Conservation (phyloP, 2,797 vertebrate genomes). For the Sebastes steindachneri region DNA sequence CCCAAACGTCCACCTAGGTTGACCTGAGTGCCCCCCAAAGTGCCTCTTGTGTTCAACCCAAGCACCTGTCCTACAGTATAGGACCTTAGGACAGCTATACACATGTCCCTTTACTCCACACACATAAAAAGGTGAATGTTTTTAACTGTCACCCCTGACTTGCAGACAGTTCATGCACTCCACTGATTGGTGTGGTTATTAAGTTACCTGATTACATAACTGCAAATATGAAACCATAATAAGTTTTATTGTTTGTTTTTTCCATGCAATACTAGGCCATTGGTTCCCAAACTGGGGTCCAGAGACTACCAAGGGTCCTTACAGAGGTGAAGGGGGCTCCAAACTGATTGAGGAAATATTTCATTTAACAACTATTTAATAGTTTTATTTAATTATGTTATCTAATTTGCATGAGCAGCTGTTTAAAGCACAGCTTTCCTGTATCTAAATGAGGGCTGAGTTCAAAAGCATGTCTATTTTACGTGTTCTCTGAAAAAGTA, state of each 20-base stretch:
- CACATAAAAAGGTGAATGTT: not conserved
- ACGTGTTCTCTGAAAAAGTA: not conserved
- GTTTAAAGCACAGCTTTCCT: not conserved
- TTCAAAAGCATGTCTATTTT: too few species aligned
- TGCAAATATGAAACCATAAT: not conserved
- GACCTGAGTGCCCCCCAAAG: not conserved
- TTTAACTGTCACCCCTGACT: constrained; percentile 11
- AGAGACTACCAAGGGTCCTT: not conserved
- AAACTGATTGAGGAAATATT: not conserved
- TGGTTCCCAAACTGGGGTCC: not conserved
- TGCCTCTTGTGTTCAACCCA: not conserved
- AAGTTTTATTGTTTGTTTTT: not conserved
- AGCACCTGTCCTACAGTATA: not conserved
- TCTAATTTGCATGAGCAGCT: not conserved
- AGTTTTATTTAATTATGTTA: not conserved
- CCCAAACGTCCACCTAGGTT: not conserved
- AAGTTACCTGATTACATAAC: constrained; percentile 20
- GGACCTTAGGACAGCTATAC: not conserved
- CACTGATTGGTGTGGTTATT: constrained; percentile 12
- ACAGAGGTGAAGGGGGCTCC: not conserved
- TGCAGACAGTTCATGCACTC: not conserved
- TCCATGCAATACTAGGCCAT: not conserved
- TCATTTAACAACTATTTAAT: not conserved
- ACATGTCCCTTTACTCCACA: not conserved
- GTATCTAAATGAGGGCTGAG: not conserved